phyloP scores from a whole-genome alignment of 2,888 invertebrate genomes.

The Rutpela maculata region DNA sequence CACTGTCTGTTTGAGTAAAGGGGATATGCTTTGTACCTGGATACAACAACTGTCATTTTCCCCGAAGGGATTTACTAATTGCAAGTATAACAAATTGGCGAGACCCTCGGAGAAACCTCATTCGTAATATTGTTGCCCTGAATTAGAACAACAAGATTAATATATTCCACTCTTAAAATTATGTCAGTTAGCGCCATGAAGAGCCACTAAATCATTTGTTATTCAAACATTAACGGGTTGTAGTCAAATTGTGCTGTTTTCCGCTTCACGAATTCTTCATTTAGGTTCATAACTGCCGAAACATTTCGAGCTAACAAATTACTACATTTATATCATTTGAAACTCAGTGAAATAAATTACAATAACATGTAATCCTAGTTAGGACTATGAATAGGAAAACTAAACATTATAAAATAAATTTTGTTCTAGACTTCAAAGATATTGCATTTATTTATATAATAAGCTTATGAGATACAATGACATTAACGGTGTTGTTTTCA shows the following conservation, averaged over 20 bases:
- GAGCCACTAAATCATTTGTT: background rate
- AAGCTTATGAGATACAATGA: background rate
- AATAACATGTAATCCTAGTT: too few relatives aligned
- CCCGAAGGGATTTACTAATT: background rate
- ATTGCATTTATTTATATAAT: too few relatives aligned
- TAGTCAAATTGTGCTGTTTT: background rate
- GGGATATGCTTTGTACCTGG: background rate
- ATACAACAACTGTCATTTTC: background rate
- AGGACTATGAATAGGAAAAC: too few relatives aligned
- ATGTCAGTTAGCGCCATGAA: background rate
- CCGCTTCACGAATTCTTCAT: background rate
- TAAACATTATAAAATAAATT: too few relatives aligned
- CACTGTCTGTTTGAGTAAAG: too few relatives aligned
- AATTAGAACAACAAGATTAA: constrained; percentile 1
- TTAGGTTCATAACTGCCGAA: constrained; percentile 1
- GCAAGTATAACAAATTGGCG: background rate
- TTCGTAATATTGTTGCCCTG: constrained; percentile 15
- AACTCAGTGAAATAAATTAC: too few relatives aligned
- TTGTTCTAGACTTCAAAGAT: too few relatives aligned
- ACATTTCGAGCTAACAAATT: background rate
- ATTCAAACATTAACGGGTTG: background rate
- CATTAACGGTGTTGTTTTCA: too few relatives aligned
- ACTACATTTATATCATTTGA: too few relatives aligned
- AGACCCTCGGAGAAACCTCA: background rate
- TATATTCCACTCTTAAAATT: background rate